A percentile compares a stretch with the other conserved stretches of the same genome.
These are phyloP conservation scores for Atrichornis clamosus DNA, from an alignment of 2,113 vertebrate genomes.

Conservation along the genomic window DNA sequence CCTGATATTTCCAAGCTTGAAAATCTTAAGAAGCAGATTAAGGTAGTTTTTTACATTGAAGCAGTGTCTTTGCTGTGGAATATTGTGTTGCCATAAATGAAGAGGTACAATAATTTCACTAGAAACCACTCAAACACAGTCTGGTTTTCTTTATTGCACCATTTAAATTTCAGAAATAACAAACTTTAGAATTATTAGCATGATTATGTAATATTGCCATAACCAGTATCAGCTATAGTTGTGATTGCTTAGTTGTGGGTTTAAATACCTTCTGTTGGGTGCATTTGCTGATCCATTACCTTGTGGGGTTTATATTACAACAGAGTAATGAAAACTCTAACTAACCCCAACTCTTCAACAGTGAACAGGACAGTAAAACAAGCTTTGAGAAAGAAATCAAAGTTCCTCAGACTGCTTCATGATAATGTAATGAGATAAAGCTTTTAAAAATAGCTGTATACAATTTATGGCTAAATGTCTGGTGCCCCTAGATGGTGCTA, in stretches of 20 bases:
- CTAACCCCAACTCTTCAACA: neutral
- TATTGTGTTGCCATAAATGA: neutral
- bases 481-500: slow-evolving; percentile 31
- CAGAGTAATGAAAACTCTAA: neutral
- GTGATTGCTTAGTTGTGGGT: neutral
- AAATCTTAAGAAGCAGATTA: neutral
- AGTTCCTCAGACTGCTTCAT: neutral
- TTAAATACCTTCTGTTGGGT: neutral
- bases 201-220: neutral
- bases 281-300: neutral
- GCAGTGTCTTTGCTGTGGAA: neutral
- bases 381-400: neutral
- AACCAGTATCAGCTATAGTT: neutral
- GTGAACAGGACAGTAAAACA: neutral
- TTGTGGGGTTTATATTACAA: neutral
- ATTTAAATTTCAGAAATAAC: neutral
- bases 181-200: neutral
- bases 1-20: neutral
- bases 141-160: neutral
- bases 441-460: neutral
- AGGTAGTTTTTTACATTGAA: neutral
- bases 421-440: neutral
- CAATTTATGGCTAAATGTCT: neutral
- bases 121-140: neutral
- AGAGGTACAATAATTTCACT: neutral